Conservation (phyloP, 2,888 invertebrate species). For the Dione juno region DNA sequence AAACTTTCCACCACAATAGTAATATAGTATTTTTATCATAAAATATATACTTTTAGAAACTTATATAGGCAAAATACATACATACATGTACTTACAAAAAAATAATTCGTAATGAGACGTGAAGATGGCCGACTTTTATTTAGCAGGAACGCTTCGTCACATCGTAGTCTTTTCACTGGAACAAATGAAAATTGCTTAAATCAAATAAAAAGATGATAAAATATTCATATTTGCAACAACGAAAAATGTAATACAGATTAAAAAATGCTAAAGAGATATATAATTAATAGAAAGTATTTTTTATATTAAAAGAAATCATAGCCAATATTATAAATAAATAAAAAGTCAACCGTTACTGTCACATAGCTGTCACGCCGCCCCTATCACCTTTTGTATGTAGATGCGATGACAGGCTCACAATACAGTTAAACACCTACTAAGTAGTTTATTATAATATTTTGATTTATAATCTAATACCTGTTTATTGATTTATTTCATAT, state of each 20-base stretch:
- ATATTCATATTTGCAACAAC: not conserved
- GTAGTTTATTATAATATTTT: not conserved
- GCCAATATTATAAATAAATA: conserved; percentile 11
- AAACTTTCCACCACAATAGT: too few relatives aligned
- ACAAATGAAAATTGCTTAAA: conserved; percentile 53
- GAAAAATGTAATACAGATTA: not conserved
- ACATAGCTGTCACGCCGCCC: conserved; percentile 23
- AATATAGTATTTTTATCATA: too few relatives aligned
- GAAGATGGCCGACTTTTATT: conserved; percentile 63
- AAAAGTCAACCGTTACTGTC: conserved; percentile 6
- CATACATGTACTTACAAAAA: conserved; percentile 16
- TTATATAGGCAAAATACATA: too few relatives aligned
- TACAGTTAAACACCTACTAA: conserved; percentile 30
- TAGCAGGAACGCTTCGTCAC: conserved; percentile 63
- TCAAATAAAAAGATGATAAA: too few relatives aligned
- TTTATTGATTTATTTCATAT: conserved; percentile 9
- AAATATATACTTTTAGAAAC: too few relatives aligned
- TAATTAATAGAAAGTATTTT: not conserved
- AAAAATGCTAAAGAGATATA: not conserved
- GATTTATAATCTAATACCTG: conserved; percentile 7
- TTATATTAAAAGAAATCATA: conserved; percentile 13
- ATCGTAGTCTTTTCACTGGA: conserved; percentile 73
- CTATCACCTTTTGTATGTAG: conserved; percentile 49
- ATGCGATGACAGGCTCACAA: conserved; percentile 44
- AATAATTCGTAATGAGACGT: conserved; percentile 36